These are phyloP conservation scores for Dreissena polymorpha DNA, from an alignment of 1,140 invertebrate genomes.

Conservation along the genomic window DNA sequence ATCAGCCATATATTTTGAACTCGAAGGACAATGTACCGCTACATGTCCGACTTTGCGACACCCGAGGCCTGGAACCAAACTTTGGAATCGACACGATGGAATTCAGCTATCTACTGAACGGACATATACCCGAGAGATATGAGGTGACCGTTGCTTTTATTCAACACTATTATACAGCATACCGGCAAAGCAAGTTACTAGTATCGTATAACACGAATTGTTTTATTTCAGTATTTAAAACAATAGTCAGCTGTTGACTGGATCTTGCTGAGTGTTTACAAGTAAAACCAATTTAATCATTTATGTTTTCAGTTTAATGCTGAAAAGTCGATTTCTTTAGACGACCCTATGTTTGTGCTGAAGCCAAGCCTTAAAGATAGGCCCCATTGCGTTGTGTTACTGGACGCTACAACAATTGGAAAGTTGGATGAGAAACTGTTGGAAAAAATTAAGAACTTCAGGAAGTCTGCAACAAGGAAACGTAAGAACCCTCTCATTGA, in stretches of 20 bases:
- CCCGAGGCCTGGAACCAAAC: not conserved
- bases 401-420: slow-evolving; percentile 42
- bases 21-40: not conserved
- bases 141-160: not conserved
- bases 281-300: too few relatives aligned
- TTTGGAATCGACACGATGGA: not conserved
- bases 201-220: too few relatives aligned
- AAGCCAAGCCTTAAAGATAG: slow-evolving; percentile 30
- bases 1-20: not conserved
- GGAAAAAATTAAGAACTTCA: slow-evolving; percentile 27
- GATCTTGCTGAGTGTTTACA: too few relatives aligned
- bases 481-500: too few relatives aligned
- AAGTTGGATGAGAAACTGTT: slow-evolving; percentile 15
- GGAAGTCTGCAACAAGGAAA: too few relatives aligned
- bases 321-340: not conserved
- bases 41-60: not conserved
- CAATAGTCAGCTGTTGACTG: too few relatives aligned
- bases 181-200: too few relatives aligned
- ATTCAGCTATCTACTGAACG: not conserved
- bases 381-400: slow-evolving; percentile 45
- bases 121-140: not conserved
- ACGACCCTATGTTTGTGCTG: not conserved
- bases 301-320: not conserved
- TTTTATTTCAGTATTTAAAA: too few relatives aligned
- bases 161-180: too few relatives aligned